Evolutionary conservation across 1,140 invertebrate species (phyloP).

Genomic region (Oscheius sp.): DNA sequence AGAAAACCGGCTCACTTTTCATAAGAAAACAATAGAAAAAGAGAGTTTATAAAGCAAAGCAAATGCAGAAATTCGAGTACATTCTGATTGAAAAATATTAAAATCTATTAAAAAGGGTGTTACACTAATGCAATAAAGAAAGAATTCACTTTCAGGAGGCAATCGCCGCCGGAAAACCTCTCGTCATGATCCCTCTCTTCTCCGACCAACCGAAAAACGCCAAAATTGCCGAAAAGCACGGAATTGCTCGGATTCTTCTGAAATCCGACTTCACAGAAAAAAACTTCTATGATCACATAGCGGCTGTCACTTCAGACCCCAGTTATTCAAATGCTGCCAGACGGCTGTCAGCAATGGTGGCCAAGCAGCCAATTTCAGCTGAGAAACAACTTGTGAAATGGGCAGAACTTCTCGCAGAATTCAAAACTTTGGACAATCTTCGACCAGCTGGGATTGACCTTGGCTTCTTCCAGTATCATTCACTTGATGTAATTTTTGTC

Average conservation of each 20-base stretch:
- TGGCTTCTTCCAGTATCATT: conserved; percentile 37
- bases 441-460: conserved; percentile 30
- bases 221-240: conserved; percentile 35
- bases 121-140: neutral
- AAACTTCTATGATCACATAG: neutral
- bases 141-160: conserved; percentile 26
- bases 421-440: conserved; percentile 41
- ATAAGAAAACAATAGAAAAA: no score
- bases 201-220: conserved; percentile 42
- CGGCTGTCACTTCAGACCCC: neutral
- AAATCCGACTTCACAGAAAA: neutral
- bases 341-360: conserved; percentile 30
- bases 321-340: conserved; percentile 20
- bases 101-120: neutral
- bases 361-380: conserved; percentile 33
- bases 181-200: conserved; percentile 46
- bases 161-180: conserved; percentile 42
- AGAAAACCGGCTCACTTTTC: no score
- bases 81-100: neutral
- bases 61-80: no score
- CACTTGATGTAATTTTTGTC: conserved; percentile 42
- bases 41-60: no score
- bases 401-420: conserved; percentile 45
- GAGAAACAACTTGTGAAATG: conserved; percentile 36
- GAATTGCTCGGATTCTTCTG: conserved; percentile 19